These are phyloP conservation scores for Nephila pilipes DNA, from an alignment of 1,140 invertebrate genomes.

Conservation along the genomic window DNA sequence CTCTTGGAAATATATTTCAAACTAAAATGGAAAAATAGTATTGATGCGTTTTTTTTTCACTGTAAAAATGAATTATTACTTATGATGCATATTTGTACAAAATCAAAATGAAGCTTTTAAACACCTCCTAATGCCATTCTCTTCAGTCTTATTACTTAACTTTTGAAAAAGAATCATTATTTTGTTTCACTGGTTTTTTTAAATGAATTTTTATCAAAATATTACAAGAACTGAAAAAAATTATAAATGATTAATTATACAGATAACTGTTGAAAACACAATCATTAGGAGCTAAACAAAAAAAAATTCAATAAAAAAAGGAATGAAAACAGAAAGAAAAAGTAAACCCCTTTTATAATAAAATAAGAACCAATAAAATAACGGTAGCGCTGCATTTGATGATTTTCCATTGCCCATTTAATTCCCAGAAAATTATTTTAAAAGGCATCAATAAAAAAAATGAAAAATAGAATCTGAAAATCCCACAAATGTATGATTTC, in stretches of 20 bases:
- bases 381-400: not conserved
- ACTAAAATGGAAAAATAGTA: too few species aligned
- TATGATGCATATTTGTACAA: too few species aligned
- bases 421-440: not conserved
- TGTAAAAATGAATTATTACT: too few species aligned
- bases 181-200: not conserved
- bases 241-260: not conserved
- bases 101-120: too few species aligned
- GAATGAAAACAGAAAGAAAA: not conserved
- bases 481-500: not conserved
- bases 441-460: not conserved
- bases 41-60: too few species aligned
- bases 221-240: not conserved
- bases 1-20: too few species aligned
- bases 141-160: not conserved
- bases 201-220: not conserved
- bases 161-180: not conserved
- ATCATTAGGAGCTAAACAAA: not conserved
- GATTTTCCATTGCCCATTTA: not conserved
- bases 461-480: not conserved
- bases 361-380: not conserved
- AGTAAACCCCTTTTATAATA: not conserved
- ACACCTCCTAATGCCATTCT: too few species aligned
- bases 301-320: not conserved
- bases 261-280: not conserved